A percentile compares a stretch with the other conserved stretches of the same genome.
Conservation (phyloP, 1,140 invertebrate genomes). For the Eriosoma lanigerum region DNA sequence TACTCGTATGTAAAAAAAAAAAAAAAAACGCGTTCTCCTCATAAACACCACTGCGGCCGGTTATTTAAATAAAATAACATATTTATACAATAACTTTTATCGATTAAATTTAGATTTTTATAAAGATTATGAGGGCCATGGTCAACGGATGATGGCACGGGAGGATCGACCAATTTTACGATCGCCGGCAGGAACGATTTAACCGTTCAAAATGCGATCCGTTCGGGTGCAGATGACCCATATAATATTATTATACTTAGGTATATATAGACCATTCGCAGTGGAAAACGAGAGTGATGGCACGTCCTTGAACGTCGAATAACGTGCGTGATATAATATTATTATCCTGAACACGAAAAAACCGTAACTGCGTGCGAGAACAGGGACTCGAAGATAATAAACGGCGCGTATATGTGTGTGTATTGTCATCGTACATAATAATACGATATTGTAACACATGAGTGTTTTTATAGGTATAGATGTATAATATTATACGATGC, state of each 20-base stretch:
- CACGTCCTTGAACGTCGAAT: conserved; percentile 30
- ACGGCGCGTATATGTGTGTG: neutral
- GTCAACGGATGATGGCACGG: too few species aligned
- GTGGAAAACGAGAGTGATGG: conserved; percentile 35
- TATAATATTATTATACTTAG: neutral
- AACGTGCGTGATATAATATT: neutral
- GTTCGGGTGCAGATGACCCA: conserved; percentile 31
- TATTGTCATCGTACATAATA: neutral
- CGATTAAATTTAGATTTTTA: too few species aligned
- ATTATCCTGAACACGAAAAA: neutral
- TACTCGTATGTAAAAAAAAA: too few species aligned
- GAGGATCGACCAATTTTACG: conserved; percentile 23
- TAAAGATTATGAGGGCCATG: too few species aligned
- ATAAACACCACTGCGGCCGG: too few species aligned
- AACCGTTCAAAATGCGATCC: neutral
- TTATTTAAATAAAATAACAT: too few species aligned
- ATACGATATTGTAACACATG: neutral
- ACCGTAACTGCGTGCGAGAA: neutral
- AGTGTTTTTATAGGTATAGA: neutral
- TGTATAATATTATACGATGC: too few species aligned
- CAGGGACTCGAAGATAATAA: neutral
- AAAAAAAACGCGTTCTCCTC: too few species aligned
- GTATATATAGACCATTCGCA: too few species aligned
- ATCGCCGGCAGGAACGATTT: conserved; percentile 12
- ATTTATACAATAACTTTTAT: too few species aligned